Conservation (phyloP, 2,888 invertebrate genomes). For the Spialia ferax region DNA sequence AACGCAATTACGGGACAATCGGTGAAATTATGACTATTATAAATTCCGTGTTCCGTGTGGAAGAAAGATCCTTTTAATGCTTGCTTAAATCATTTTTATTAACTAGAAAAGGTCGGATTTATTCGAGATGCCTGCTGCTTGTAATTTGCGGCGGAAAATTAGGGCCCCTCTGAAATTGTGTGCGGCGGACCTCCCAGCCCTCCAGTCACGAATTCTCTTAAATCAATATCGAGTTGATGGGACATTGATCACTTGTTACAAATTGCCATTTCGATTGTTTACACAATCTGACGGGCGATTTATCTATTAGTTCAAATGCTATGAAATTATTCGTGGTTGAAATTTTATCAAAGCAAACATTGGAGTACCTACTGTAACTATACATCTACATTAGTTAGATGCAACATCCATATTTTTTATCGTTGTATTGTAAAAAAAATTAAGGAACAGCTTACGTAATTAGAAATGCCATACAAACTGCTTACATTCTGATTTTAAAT, state of each 20-base stretch:
- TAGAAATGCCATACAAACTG: neutral
- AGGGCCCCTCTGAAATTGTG: slow-evolving; percentile 46
- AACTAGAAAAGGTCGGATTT: slow-evolving; percentile 82
- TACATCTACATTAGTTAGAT: too few species aligned
- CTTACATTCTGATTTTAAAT: neutral
- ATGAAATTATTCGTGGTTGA: slow-evolving; percentile 7
- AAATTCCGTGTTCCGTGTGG: slow-evolving; percentile 73
- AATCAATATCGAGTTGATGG: slow-evolving; percentile 33
- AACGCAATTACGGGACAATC: slow-evolving; percentile 68
- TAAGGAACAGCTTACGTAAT: neutral
- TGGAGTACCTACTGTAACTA: too few species aligned
- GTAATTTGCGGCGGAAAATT: slow-evolving; percentile 70
- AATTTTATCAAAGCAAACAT: slow-evolving; percentile 1
- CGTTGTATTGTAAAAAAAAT: too few species aligned
- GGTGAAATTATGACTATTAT: slow-evolving; percentile 67
- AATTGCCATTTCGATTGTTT: slow-evolving; percentile 31
- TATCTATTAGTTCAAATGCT: slow-evolving; percentile 38
- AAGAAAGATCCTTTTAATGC: slow-evolving; percentile 78
- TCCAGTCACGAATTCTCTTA: slow-evolving; percentile 24
- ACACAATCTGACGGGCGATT: slow-evolving; percentile 39
- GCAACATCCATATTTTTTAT: too few species aligned
- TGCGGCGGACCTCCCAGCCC: slow-evolving; percentile 8
- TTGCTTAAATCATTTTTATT: slow-evolving; percentile 84
- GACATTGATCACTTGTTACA: slow-evolving; percentile 33
- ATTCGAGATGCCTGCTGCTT: slow-evolving; percentile 67